Base-by-base conservation (phyloP, 2,113 vertebrate genomes). In the Sinocyclocheilus rhinocerous region DNA sequence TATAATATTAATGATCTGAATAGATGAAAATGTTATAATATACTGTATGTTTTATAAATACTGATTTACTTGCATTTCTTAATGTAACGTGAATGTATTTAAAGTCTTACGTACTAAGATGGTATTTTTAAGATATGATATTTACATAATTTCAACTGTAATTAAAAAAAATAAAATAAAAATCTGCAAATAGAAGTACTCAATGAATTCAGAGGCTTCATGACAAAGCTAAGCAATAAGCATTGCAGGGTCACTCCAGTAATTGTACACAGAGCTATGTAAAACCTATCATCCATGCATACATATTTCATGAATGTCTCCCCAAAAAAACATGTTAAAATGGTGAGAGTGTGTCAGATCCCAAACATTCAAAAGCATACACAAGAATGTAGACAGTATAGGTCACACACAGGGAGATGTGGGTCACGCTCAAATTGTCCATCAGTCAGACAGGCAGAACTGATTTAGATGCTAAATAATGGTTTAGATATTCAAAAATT, bases 381-480 rank as follows among this genome's bases (percentile, higher is more conserved):
- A 95, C 96, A 96, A 95, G 95, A 95, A 96, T 97, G 96, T 97
- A 96, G 96, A 97, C 97, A 96, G 97, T 95, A 96, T 95, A 98
- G 98, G 98, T 98, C 97, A 96, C 96, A 96, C 95, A 96, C 95
- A 96, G 96, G 96, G 95, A 97, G 96, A 96, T 94, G 90, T 90
- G 93, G 97, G 97, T 97, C 95, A 97, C 94, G 95, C 94, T 94
- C 95, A 97, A 98, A 99, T 97, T 99, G 97, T 98, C 98, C 97
- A 98, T 99, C 98, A 98, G 97, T 95, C 97, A 99, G 98, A 99
- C 98, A 99, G 97, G 96, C 98, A 97, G 97, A 99, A 99, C 98
- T 97, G 97, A 99, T 98, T 97, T 97, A 96, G 97, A 99, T 98
- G 96, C 97, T 97, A 97, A 98, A 97, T 98, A 97, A 96, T 94